Base-by-base conservation (phyloP, 2,888 invertebrate genomes). In the Nowickia ferox region DNA sequence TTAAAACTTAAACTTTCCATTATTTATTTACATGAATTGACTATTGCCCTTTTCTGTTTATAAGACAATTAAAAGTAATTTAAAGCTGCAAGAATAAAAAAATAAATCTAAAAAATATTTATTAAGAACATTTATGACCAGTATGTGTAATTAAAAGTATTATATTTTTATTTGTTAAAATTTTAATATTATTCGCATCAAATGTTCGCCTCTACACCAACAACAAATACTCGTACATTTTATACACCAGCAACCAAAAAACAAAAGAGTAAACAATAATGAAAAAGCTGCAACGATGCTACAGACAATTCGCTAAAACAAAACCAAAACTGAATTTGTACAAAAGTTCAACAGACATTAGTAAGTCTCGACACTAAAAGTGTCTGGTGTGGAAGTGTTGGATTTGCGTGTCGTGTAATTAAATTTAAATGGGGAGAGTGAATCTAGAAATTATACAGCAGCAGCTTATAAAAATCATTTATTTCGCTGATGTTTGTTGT, bases 331-430 rank as follows among this genome's bases (percentile, higher is more conserved):
- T 68, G 22, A 57, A 57, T 65, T 59, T 30, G 17, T 22, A 4
- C n/a, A 53, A 55, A 13, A 13, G 15, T 44, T 38, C 46, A 11
- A 30, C 30, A 30, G 30, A 30, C 30, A 30, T 57, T 30, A 71
- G 40, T 48, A 48, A 72, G 48, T 57, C 79, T 72, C 65, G 79
- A 72, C 79, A 55, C 30, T 72, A 66, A 30, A 30, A 65, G 65
- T 72, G 72, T 65, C 65, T 72, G 55, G 79, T 72, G 79, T 80
- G 38, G 48, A 80, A 65, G 79, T 72, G 79, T 57, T 83, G 77
- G 77, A 83, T 77, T 83, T 72, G 71, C 71, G 65, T 77, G 77
- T 77, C 83, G 65, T 55, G 53, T 61, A 68, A 81, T 81, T 76
- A 76, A 82, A 75, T 75, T 76, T 30, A 30, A 65, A 83, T 53